These are phyloP conservation scores for Pachyrhynchus sulphureomaculatus DNA, from an alignment of 1,140 invertebrate genomes.

Conservation along the genomic window DNA sequence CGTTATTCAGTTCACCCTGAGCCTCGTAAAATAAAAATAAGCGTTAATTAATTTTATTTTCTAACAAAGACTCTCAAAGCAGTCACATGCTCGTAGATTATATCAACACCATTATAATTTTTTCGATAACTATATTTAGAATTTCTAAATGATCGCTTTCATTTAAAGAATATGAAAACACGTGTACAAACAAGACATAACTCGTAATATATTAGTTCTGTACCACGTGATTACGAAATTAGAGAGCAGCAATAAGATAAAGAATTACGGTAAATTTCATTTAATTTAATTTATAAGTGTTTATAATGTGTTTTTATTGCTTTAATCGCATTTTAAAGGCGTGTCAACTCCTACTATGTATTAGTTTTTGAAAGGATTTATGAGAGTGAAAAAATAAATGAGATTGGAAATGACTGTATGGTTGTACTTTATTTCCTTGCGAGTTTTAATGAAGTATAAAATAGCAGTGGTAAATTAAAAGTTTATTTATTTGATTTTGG, in stretches of 20 bases:
- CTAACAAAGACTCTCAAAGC: no score
- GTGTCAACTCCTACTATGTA: slow-evolving; percentile 17
- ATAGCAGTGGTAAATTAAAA: slow-evolving; percentile 10
- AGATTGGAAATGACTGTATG: slow-evolving; percentile 7
- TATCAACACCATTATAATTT: no score
- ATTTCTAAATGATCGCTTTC: no score
- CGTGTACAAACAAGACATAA: neutral
- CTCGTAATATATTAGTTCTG: neutral
- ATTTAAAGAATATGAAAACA: neutral
- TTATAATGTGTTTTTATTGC: slow-evolving; percentile 19
- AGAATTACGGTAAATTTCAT: slow-evolving; percentile 17
- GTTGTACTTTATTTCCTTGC: slow-evolving; percentile 1
- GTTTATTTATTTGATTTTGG: neutral
- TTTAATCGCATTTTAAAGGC: slow-evolving; percentile 18
- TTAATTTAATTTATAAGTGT: slow-evolving; percentile 14
- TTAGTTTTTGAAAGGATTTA: slow-evolving; percentile 12
- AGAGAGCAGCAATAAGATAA: neutral
- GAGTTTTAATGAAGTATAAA: slow-evolving; percentile 9
- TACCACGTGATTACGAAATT: slow-evolving; percentile 9
- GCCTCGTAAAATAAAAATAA: no score
- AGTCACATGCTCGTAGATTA: no score
- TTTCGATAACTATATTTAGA: no score
- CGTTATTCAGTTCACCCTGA: no score
- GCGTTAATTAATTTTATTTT: no score
- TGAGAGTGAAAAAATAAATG: slow-evolving; percentile 10